Evolutionary conservation across 2,113 vertebrate genomes (phyloP).

Genomic region (Chaetops frenatus): DNA sequence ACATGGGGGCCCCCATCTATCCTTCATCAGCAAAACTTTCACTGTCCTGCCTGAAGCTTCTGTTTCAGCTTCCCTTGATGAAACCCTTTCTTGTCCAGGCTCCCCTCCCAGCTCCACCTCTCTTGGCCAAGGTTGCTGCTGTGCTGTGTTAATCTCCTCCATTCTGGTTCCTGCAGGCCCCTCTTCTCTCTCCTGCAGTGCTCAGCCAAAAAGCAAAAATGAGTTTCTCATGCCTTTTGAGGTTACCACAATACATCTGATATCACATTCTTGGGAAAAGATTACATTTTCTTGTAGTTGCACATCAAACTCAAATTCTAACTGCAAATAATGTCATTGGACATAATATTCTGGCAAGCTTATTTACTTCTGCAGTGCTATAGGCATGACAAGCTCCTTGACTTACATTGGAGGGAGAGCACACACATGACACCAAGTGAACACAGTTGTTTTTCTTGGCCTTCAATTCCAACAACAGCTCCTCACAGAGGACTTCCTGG

Average conservation of each 20-base stretch:
- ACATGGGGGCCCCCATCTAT: neutral
- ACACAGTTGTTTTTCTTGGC: neutral
- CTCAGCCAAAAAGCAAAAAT: neutral
- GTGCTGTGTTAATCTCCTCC: neutral
- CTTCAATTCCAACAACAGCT: neutral
- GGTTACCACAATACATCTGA: neutral
- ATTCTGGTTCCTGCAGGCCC: neutral
- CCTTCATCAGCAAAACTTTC: neutral
- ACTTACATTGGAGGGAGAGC: neutral
- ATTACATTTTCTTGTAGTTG: neutral
- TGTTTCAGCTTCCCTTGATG: neutral
- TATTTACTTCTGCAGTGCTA: neutral
- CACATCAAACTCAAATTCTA: neutral
- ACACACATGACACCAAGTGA: neutral
- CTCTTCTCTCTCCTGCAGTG: neutral
- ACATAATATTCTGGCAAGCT: neutral
- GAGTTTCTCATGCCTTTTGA: neutral
- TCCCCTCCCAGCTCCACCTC: neutral
- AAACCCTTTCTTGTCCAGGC: neutral
- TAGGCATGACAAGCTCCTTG: neutral
- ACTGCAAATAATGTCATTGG: neutral
- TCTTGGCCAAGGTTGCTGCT: neutral
- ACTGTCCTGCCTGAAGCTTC: neutral
- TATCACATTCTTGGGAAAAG: rapidly evolving
- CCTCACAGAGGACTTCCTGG: neutral